These are phyloP conservation scores for Apistogramma diplotaenia DNA, from an alignment of 2,113 vertebrate genomes.

Conservation along the genomic window DNA sequence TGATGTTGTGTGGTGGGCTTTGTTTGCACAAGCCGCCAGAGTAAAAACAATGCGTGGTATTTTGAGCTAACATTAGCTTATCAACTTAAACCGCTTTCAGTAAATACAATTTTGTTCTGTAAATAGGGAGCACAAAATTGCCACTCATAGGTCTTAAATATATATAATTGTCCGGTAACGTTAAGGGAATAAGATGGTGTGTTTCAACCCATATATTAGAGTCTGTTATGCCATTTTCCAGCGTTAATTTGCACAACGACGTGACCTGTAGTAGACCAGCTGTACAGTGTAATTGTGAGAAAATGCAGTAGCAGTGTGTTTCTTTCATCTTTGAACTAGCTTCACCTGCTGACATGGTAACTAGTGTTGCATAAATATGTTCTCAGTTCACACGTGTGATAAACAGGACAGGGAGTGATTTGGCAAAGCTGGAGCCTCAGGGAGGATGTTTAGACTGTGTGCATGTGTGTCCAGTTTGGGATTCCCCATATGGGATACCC, in stretches of 20 bases:
- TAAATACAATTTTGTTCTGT: background rate
- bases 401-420: slow-evolving; percentile 10
- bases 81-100: background rate
- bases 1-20: background rate
- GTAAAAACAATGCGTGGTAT: background rate
- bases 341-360: background rate
- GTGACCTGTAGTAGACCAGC: background rate
- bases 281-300: background rate
- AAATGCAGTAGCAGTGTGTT: background rate
- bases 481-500: slow-evolving; percentile 39
- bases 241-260: background rate
- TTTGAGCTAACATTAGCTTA: slow-evolving; percentile 18
- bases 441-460: slow-evolving; percentile 64
- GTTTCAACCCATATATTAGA: background rate
- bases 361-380: slow-evolving; percentile 6
- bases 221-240: slow-evolving; percentile 27
- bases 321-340: background rate
- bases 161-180: background rate
- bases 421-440: slow-evolving; percentile 35
- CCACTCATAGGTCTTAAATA: background rate
- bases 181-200: background rate
- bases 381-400: slow-evolving; percentile 26
- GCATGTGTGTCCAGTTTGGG: slow-evolving; percentile 32
- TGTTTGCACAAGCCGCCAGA: background rate
- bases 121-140: background rate